Evolutionary conservation across 2,888 invertebrate species (phyloP).

Genomic region (Dryadula phaetusa): DNA sequence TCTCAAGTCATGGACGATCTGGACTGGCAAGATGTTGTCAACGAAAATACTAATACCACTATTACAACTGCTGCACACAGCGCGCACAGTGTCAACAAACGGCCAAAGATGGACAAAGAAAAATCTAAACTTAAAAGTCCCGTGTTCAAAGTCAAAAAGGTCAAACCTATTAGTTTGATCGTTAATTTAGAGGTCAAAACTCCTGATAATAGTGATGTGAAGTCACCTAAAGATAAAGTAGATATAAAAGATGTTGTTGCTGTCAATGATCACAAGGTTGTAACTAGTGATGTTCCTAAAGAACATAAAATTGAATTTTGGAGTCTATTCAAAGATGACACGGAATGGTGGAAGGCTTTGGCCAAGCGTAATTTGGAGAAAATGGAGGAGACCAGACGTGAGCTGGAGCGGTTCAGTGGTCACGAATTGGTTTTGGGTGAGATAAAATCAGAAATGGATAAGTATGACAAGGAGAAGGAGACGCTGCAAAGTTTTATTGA

Average conservation of each 20-base stretch:
- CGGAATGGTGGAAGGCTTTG: conserved; percentile 78
- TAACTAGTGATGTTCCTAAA: conserved; percentile 22
- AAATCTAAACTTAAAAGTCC: conserved; percentile 63
- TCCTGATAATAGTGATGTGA: conserved; percentile 46
- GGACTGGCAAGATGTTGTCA: conserved; percentile 61
- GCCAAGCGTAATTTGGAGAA: conserved; percentile 77
- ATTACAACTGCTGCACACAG: conserved; percentile 51
- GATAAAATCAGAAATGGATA: conserved; percentile 65
- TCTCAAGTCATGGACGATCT: conserved; percentile 76
- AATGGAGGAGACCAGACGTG: conserved; percentile 76
- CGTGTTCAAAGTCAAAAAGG: conserved; percentile 70
- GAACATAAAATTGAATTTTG: conserved; percentile 61
- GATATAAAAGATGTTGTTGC: conserved; percentile 23
- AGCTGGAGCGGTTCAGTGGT: conserved; percentile 76
- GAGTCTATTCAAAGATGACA: conserved; percentile 77
- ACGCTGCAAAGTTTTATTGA: conserved; percentile 72
- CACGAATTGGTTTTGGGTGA: conserved; percentile 75
- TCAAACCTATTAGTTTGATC: conserved; percentile 64
- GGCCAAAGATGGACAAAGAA: conserved; percentile 56
- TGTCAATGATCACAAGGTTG: conserved; percentile 27
- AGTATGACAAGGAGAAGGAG: conserved; percentile 69
- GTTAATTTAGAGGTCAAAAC: conserved; percentile 58
- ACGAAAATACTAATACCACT: conserved; percentile 55
- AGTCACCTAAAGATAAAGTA: conserved; percentile 32
- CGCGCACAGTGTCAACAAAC: conserved; percentile 45